A percentile compares a stretch with the other conserved stretches of the same genome.
These are phyloP conservation scores for Lepetodrilus schrolli DNA, from an alignment of 2,888 invertebrate species.

Conservation along the genomic window DNA sequence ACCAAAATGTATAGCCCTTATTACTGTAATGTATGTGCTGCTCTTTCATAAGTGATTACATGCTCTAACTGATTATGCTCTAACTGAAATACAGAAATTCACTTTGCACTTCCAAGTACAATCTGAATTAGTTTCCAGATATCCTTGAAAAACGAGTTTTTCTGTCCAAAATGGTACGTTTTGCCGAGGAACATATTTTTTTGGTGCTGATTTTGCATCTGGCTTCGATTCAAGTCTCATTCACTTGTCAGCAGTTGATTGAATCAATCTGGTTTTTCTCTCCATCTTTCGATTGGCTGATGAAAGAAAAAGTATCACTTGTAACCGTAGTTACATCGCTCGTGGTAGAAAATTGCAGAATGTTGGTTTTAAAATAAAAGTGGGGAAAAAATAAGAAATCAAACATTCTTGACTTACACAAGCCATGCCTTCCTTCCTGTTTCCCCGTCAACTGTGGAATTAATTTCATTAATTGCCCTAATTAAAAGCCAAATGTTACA, in stretches of 20 bases:
- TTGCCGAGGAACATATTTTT: not conserved
- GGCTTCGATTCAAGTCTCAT: slow-evolving; percentile 7
- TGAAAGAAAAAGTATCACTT: not conserved
- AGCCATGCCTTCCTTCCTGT: not conserved
- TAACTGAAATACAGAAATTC: slow-evolving; percentile 10
- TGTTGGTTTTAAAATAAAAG: too few relatives aligned
- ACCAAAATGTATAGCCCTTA: not conserved
- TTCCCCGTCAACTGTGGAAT: slow-evolving; percentile 4
- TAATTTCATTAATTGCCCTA: not conserved
- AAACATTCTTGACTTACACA: not conserved
- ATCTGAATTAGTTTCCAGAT: not conserved
- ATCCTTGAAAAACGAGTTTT: not conserved
- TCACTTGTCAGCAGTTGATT: slow-evolving; percentile 11
- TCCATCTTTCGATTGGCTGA: slow-evolving; percentile 17
- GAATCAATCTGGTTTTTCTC: slow-evolving; percentile 24
- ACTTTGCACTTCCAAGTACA: not conserved
- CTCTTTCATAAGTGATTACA: slow-evolving; percentile 10
- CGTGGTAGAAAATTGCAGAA: slow-evolving; percentile 1
- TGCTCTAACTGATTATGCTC: too few relatives aligned
- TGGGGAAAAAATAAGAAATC: not conserved
- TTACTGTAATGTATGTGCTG: too few relatives aligned
- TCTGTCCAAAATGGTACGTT: not conserved
- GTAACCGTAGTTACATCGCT: not conserved
- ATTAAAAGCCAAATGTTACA: not conserved
- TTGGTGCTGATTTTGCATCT: not conserved